Evolutionary conservation across 2,113 vertebrate species (phyloP), one percentile per base, ranked within the genome.

Genomic region (Poeciliopsis turrubarensis): DNA sequence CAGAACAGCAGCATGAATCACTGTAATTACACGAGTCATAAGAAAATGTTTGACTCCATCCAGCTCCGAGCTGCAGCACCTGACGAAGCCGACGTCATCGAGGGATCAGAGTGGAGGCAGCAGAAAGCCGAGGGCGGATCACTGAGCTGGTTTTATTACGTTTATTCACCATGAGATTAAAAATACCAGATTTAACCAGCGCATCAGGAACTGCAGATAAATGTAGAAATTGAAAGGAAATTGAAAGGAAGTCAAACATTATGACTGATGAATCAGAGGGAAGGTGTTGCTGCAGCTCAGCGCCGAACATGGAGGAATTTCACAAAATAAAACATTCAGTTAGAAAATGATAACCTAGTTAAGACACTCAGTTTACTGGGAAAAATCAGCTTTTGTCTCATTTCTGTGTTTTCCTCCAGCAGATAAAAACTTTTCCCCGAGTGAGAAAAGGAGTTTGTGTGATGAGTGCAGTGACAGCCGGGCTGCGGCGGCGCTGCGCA

Each of bases 11-110:
- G 68, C 75, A 69, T 72, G 65, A 88, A 89, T 89, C 73, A 90
- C 70, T 71, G 27, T 89, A 89, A 93, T 90, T 86, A 89, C 26
- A 84, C 32, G 77, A 63, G 63, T 75, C 75, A 70, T 76, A 69
- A 73, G 74, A 89, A 87, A 86, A 91, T 83, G 37, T 77, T 82
- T 75, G 79, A 85, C 89, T 86, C 87, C 84, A 54, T 37, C 72
- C 72, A 73, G 75, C 80, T 84, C 17, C 34, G 80, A 62, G 73
- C 68, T 9, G 27, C 81, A 76, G 80, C 78, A 68, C 86, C 72
- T 82, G 76, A 88, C 87, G 84, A 82, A 65, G 68, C 83, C 82
- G 90, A 88, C 70, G 75, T 90, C 83, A 93, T 92, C 91, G 90
- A 81, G 69, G 90, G 92, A 92, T 93, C 92, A 92, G 70, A 67